Conservation (phyloP, 2,888 invertebrate species). For the Euplexia lucipara region DNA sequence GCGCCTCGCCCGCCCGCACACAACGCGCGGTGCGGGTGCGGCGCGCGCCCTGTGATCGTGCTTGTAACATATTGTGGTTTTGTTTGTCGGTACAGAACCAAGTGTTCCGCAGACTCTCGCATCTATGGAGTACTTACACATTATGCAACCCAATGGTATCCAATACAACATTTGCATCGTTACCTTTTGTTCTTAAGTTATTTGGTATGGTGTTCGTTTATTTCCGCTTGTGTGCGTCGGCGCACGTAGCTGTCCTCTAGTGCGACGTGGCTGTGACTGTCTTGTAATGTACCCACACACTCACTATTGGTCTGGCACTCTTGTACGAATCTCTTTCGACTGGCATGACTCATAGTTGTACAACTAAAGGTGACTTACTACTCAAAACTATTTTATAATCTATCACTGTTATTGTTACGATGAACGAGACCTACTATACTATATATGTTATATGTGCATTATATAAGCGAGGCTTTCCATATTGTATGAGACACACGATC, state of each 20-base stretch:
- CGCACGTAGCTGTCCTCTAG: conserved; percentile 67
- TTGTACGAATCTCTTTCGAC: conserved; percentile 66
- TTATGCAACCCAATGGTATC: conserved; percentile 90
- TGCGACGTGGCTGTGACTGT: conserved; percentile 89
- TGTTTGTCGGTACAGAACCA: conserved; percentile 90
- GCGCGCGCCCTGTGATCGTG: conserved; percentile 71
- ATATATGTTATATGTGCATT: conserved; percentile 79
- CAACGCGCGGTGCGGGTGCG: conserved; percentile 40
- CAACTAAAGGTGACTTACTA: conserved; percentile 93
- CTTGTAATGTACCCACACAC: conserved; percentile 73
- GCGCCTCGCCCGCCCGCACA: conserved; percentile 43
- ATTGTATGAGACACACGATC: conserved; percentile 79
- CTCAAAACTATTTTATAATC: conserved; percentile 91
- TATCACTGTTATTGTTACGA: conserved; percentile 80
- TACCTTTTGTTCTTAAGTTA: conserved; percentile 74
- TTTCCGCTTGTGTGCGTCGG: conserved; percentile 61
- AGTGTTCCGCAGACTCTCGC: conserved; percentile 89
- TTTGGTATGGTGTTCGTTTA: conserved; percentile 70
- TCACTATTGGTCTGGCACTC: conserved; percentile 65
- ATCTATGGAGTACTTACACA: conserved; percentile 90
- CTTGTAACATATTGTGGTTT: conserved; percentile 88
- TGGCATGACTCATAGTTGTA: conserved; percentile 84
- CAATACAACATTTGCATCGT: conserved; percentile 84
- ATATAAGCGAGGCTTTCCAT: conserved; percentile 84
- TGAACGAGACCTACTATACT: conserved; percentile 69